These are phyloP conservation scores for Synanthedon formicaeformis DNA, from an alignment of 2,888 invertebrate species.

Conservation along the genomic window DNA sequence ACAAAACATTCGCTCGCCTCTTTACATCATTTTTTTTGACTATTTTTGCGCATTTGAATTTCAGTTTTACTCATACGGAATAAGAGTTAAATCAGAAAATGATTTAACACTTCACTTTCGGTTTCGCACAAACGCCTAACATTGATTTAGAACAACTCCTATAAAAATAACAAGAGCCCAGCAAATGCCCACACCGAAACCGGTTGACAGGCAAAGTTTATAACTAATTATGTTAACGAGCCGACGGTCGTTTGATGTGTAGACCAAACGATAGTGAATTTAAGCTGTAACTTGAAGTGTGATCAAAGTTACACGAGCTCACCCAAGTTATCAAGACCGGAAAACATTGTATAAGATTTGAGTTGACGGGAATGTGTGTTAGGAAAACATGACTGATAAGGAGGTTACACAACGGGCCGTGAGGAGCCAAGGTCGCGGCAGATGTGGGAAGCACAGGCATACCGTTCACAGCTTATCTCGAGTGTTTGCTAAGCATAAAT, in stretches of 20 bases:
- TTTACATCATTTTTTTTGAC: not conserved
- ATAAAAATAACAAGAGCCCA: slow-evolving; percentile 33
- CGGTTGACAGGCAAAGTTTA: slow-evolving; percentile 47
- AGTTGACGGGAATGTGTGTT: slow-evolving; percentile 32
- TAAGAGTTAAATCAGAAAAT: not conserved
- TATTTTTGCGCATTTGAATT: not conserved
- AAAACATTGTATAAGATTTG: slow-evolving; percentile 50
- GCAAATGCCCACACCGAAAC: slow-evolving; percentile 34
- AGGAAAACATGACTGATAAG: slow-evolving; percentile 62
- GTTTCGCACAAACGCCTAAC: slow-evolving; percentile 56
- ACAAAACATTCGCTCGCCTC: slow-evolving; percentile 19
- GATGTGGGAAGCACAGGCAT: slow-evolving; percentile 65
- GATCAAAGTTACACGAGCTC: too few species aligned
- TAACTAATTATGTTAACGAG: slow-evolving; percentile 57
- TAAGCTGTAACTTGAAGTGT: slow-evolving; percentile 17
- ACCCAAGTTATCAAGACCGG: slow-evolving; percentile 51
- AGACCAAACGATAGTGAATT: slow-evolving; percentile 45
- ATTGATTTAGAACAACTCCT: slow-evolving; percentile 40
- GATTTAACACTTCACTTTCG: slow-evolving; percentile 50
- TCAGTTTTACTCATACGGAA: not conserved
- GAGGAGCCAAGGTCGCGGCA: slow-evolving; percentile 63
- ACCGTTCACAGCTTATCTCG: slow-evolving; percentile 59
- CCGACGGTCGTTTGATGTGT: slow-evolving; percentile 26
- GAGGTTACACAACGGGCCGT: slow-evolving; percentile 53
- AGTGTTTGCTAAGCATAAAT: slow-evolving; percentile 59